Percentiles rank a stretch among this genome's conserved stretches.
Evolutionary conservation across 1,140 invertebrate genomes (phyloP).

Genomic region (Drosophila nannoptera): DNA sequence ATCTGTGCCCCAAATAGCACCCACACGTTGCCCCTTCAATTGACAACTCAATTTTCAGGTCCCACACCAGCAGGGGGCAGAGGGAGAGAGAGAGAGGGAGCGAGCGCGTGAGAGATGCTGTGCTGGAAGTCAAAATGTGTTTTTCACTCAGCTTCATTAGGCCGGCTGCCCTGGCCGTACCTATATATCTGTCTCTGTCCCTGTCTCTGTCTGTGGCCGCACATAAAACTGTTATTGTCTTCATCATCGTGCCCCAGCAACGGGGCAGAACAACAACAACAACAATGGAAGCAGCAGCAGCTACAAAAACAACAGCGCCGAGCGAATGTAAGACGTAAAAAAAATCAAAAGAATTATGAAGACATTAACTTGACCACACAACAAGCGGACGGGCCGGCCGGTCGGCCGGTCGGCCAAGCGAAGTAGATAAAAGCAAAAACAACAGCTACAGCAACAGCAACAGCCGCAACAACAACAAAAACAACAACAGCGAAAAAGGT

Average conservation of each 20-base stretch:
- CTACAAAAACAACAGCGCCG: slow-evolving; percentile 24
- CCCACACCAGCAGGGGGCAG: slow-evolving; percentile 28
- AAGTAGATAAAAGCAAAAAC: slow-evolving; percentile 46
- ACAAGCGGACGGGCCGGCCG: slow-evolving; percentile 47
- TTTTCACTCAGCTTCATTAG: slow-evolving; percentile 55
- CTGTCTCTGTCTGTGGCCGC: slow-evolving; percentile 35
- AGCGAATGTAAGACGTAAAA: slow-evolving; percentile 50
- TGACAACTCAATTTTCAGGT: slow-evolving; percentile 72
- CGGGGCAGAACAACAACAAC: slow-evolving; percentile 36
- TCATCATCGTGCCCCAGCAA: slow-evolving; percentile 61
- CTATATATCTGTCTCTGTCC: slow-evolving; percentile 8
- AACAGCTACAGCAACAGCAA: slow-evolving; percentile 14
- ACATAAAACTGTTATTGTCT: slow-evolving; percentile 78
- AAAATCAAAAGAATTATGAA: slow-evolving; percentile 77
- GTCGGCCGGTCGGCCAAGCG: slow-evolving; percentile 13
- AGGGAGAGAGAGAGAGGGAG: slow-evolving; percentile 14
- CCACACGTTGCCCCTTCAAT: slow-evolving; percentile 56
- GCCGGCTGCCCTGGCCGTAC: slow-evolving; percentile 30
- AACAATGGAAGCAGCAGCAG: slow-evolving; percentile 10
- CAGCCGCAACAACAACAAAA: slow-evolving; percentile 1
- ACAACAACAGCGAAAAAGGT: slow-evolving; percentile 29
- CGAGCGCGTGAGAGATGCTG: no score
- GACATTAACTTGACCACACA: slow-evolving; percentile 77
- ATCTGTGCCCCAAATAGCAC: slow-evolving; percentile 67
- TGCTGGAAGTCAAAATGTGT: slow-evolving; percentile 41